Percentiles rank a stretch among this genome's conserved stretches.
These are phyloP conservation scores for Cepaea hortensis DNA, from an alignment of 2,888 invertebrate species.

Conservation along the genomic window DNA sequence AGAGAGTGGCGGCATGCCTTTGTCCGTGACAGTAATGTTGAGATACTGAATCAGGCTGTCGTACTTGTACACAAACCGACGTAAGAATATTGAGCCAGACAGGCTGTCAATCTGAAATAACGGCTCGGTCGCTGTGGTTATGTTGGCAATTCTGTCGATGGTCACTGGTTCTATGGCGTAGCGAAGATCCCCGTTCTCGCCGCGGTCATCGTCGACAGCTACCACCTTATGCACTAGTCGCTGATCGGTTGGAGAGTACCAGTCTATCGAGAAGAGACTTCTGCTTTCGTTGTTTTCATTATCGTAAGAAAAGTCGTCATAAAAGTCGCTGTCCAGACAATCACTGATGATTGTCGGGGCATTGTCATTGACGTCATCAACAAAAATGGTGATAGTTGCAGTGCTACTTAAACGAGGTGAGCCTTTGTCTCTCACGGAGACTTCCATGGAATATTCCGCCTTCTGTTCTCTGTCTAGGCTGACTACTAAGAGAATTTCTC, in stretches of 20 bases:
- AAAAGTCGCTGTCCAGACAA: constrained; percentile 17
- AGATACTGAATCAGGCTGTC: constrained; percentile 23
- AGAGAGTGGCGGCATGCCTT: constrained; percentile 1
- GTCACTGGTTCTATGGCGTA: constrained; percentile 12
- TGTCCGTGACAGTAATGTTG: constrained; percentile 33
- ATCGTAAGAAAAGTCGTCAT: neutral
- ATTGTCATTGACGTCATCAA: constrained; percentile 64
- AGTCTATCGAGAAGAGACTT: constrained; percentile 23
- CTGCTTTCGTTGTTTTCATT: neutral
- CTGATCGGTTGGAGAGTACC: constrained; percentile 5
- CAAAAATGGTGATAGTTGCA: constrained; percentile 58
- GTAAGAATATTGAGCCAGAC: constrained; percentile 9
- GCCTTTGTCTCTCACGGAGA: constrained; percentile 61
- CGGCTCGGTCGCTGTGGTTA: neutral
- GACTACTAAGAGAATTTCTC: constrained; percentile 58
- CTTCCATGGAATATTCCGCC: constrained; percentile 60
- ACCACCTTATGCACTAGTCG: constrained; percentile 3
- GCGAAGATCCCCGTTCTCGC: neutral
- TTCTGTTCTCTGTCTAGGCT: constrained; percentile 62
- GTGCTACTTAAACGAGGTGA: constrained; percentile 56
- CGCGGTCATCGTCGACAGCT: constrained; percentile 30
- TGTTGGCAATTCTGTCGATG: neutral
- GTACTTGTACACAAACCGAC: neutral
- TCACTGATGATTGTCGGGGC: constrained; percentile 54
- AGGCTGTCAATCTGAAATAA: constrained; percentile 19